These are phyloP conservation scores for Eilema depressum DNA, from an alignment of 2,888 invertebrate genomes.

Conservation along the genomic window DNA sequence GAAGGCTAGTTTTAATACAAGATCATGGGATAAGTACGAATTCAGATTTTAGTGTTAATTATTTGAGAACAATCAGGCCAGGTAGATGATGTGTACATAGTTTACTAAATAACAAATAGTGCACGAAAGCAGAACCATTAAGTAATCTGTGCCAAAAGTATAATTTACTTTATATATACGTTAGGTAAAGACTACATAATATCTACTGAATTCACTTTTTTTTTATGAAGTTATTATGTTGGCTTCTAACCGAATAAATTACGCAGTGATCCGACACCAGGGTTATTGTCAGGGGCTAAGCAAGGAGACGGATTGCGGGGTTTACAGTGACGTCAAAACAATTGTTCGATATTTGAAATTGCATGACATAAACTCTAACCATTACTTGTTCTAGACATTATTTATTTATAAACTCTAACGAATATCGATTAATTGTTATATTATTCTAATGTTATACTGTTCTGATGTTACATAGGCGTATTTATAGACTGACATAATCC, in stretches of 20 bases:
- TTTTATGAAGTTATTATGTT: constrained; percentile 1
- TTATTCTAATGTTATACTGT: neutral
- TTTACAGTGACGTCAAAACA: neutral
- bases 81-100: neutral
- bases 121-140: constrained; percentile 2
- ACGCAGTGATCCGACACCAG: neutral
- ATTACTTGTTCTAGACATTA: too few species aligned
- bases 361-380: neutral
- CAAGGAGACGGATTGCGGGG: neutral
- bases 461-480: neutral
- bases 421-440: neutral
- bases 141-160: neutral
- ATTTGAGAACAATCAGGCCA: constrained; percentile 4
- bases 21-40: neutral
- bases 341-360: neutral
- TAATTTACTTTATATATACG: neutral
- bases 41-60: neutral
- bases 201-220: neutral
- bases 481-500: constrained; percentile 34
- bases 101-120: constrained; percentile 7
- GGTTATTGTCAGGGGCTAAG: constrained; percentile 2
- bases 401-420: neutral
- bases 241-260: neutral
- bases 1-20: too few species aligned
- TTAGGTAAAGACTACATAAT: constrained; percentile 4